These are phyloP conservation scores for Macquaria ambigua DNA, from an alignment of 2,113 vertebrate species.

Conservation along the genomic window DNA sequence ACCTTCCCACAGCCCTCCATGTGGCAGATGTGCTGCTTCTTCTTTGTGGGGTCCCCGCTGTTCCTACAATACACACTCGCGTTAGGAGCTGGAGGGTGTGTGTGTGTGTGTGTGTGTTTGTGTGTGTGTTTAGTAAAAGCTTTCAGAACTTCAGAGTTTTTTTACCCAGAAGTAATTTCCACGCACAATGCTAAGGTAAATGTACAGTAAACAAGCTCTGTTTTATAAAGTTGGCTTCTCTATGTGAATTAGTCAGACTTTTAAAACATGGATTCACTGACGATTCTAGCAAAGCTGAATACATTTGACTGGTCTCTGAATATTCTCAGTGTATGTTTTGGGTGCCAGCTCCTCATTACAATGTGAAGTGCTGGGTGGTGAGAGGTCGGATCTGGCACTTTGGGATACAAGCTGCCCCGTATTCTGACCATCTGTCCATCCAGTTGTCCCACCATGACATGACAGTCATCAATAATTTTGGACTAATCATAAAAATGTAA, in stretches of 20 bases:
- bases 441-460: slow-evolving; percentile 14
- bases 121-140: slow-evolving; percentile 1
- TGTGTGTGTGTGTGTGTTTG: background rate
- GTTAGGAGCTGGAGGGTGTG: background rate
- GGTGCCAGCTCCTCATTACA: slow-evolving; percentile 7
- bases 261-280: background rate
- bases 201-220: background rate
- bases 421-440: slow-evolving; percentile 37
- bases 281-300: background rate
- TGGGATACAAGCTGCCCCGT: slow-evolving; percentile 29
- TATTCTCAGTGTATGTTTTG: background rate
- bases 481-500: background rate
- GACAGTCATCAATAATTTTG: background rate
- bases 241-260: background rate
- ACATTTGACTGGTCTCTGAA: background rate
- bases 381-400: slow-evolving; percentile 30
- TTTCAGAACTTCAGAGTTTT: background rate
- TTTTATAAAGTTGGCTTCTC: background rate
- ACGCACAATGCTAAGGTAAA: background rate
- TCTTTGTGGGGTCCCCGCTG: slow-evolving; percentile 96
- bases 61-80: slow-evolving; percentile 81
- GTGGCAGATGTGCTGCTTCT: slow-evolving; percentile 99
- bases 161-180: background rate
- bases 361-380: background rate
- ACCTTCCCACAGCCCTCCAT: slow-evolving; percentile 99